Conservation (phyloP, 1,140 invertebrate species). For the Pectinophora gossypiella region DNA sequence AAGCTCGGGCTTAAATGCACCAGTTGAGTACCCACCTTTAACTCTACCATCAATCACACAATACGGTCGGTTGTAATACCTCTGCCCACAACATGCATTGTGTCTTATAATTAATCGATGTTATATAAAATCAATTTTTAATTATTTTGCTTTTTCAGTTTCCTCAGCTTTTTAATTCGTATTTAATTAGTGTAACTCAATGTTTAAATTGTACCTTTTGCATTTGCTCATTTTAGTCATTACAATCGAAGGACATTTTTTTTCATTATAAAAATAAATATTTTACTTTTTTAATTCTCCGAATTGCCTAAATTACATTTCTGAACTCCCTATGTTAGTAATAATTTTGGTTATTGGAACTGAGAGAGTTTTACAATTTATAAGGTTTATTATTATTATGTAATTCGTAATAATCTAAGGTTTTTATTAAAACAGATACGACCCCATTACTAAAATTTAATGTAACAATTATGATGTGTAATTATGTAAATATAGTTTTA, state of each 20-base stretch:
- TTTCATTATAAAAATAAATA: background rate
- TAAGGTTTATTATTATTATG: no score
- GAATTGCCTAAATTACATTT: background rate
- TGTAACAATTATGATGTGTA: no score
- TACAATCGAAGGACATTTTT: background rate
- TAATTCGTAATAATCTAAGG: no score
- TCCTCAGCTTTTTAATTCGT: constrained; percentile 11
- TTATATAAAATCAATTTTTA: constrained; percentile 34
- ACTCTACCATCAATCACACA: no score
- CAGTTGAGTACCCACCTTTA: no score
- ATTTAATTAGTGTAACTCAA: constrained; percentile 1
- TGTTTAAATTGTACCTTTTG: constrained; percentile 31
- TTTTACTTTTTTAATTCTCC: background rate
- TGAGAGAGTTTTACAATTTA: constrained; percentile 36
- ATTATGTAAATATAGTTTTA: no score
- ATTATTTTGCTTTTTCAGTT: constrained; percentile 6
- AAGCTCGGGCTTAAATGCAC: no score
- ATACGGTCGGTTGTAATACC: no score
- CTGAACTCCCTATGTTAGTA: no score
- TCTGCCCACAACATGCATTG: no score
- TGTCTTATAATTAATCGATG: constrained; percentile 7
- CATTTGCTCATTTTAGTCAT: constrained; percentile 36
- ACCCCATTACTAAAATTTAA: no score
- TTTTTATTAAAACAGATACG: no score
- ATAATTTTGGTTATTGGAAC: constrained; percentile 23